Percentiles rank a stretch among this genome's conserved stretches.
Evolutionary conservation across 2,113 vertebrate species (phyloP).

Genomic region (Perca fluviatilis): DNA sequence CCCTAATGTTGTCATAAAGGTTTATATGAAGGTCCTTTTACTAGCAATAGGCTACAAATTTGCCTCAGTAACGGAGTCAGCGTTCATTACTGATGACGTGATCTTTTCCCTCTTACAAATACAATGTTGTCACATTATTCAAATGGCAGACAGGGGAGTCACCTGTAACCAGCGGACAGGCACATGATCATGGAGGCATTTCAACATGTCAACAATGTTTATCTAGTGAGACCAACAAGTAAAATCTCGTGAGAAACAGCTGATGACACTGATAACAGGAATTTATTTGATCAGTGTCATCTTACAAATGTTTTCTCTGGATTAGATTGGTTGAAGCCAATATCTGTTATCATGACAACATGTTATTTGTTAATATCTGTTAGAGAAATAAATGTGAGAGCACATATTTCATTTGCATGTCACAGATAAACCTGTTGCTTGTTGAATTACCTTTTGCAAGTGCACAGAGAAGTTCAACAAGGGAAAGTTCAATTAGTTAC

Average conservation of each 20-base stretch:
- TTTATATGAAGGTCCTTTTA: background rate
- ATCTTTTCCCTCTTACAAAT: conserved; percentile 14
- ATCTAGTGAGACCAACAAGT: conserved; percentile 8
- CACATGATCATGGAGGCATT: conserved; percentile 19
- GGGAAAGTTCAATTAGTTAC: background rate
- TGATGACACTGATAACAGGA: background rate
- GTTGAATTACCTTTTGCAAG: background rate
- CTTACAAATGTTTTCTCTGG: background rate
- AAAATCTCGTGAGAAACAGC: conserved; percentile 1
- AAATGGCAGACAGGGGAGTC: conserved; percentile 53
- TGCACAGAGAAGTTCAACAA: background rate
- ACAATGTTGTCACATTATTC: conserved; percentile 13
- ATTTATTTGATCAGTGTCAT: background rate
- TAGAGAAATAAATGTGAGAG: background rate
- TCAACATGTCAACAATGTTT: conserved; percentile 19
- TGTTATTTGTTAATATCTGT: background rate
- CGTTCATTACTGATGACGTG: conserved; percentile 34
- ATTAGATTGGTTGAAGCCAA: background rate
- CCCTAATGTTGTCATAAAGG: background rate
- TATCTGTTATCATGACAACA: background rate
- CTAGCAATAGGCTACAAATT: conserved; percentile 5
- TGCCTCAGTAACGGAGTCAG: conserved; percentile 50
- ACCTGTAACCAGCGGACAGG: conserved; percentile 19
- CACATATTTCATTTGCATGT: background rate
- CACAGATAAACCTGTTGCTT: background rate